Evolutionary conservation across 2,888 invertebrate genomes (phyloP).

Genomic region (Tetanocera ferruginea): DNA sequence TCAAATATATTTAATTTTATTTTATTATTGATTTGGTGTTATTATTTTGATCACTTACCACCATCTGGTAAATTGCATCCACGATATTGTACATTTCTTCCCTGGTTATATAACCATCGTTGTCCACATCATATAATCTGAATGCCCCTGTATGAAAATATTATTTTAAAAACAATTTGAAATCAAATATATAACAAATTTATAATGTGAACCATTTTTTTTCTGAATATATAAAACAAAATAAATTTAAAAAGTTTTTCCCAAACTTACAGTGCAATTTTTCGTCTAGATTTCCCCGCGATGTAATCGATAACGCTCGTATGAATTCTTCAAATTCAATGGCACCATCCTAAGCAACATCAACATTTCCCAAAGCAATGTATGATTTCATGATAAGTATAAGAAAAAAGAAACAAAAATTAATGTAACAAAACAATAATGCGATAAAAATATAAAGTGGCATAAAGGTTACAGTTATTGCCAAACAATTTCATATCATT

Average conservation of each 20-base stretch:
- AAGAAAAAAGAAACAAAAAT: neutral
- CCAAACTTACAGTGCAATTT: slow-evolving; percentile 92
- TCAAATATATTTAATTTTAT: neutral
- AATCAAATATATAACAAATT: neutral
- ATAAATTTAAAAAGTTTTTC: neutral
- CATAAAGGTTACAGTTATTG: neutral
- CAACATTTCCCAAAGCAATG: neutral
- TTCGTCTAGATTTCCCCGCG: slow-evolving; percentile 96
- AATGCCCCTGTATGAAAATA: slow-evolving; percentile 83
- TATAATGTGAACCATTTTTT: neutral
- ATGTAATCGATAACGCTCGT: slow-evolving; percentile 95
- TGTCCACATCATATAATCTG: slow-evolving; percentile 92
- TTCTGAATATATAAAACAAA: neutral
- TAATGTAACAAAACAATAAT: neutral
- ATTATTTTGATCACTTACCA: slow-evolving; percentile 78
- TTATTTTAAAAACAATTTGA: neutral
- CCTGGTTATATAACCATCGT: slow-evolving; percentile 92
- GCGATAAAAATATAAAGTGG: neutral
- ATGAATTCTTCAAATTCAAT: slow-evolving; percentile 99
- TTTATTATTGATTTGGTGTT: neutral
- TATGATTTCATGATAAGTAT: neutral
- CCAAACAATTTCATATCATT: neutral
- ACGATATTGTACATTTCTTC: slow-evolving; percentile 97
- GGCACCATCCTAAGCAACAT: slow-evolving; percentile 86
- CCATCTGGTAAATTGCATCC: slow-evolving; percentile 96